phyloP scores from a whole-genome alignment of 2,797 vertebrate species.

The Enteromius radiatus region DNA sequence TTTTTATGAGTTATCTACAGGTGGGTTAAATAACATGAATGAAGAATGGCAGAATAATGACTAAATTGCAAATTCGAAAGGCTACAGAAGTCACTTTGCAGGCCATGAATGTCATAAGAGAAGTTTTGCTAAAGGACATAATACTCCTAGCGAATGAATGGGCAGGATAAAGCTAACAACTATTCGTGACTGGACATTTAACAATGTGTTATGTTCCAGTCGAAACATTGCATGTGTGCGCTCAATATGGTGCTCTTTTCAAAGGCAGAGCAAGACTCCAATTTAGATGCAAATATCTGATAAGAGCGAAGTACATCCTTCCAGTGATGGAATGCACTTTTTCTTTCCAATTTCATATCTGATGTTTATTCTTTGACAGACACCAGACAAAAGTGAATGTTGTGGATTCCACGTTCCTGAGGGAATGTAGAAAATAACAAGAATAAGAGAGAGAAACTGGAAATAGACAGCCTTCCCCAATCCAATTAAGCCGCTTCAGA shows the following conservation, averaged over 20 bases:
- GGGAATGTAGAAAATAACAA: constrained; percentile 54
- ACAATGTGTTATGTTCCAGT: constrained; percentile 53
- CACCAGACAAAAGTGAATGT: constrained; percentile 63
- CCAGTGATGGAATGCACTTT: constrained; percentile 55
- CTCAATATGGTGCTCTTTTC: constrained; percentile 55
- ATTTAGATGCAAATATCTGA: constrained; percentile 67
- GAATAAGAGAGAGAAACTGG: constrained; percentile 10
- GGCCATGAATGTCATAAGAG: constrained; percentile 37
- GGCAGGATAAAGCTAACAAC: constrained; percentile 47
- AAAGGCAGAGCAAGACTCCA: constrained; percentile 62
- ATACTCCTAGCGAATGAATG: constrained; percentile 26
- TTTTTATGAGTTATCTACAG: not conserved
- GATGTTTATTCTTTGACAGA: constrained; percentile 63
- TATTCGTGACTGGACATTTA: constrained; percentile 52
- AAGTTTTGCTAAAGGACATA: constrained; percentile 31
- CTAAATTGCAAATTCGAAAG: constrained; percentile 8
- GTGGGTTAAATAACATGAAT: constrained; percentile 3
- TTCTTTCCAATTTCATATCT: constrained; percentile 62
- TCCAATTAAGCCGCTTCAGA: constrained; percentile 56
- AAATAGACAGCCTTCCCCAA: constrained; percentile 48
- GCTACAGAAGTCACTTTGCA: not conserved
- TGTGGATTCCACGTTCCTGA: constrained; percentile 46
- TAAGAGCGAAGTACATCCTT: constrained; percentile 60
- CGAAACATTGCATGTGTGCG: constrained; percentile 47
- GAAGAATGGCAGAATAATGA: constrained; percentile 4